Percentiles rank a stretch among this genome's conserved stretches.
phyloP scores from a whole-genome alignment of 2,797 vertebrate genomes.

The Takifugu ocellatus region DNA sequence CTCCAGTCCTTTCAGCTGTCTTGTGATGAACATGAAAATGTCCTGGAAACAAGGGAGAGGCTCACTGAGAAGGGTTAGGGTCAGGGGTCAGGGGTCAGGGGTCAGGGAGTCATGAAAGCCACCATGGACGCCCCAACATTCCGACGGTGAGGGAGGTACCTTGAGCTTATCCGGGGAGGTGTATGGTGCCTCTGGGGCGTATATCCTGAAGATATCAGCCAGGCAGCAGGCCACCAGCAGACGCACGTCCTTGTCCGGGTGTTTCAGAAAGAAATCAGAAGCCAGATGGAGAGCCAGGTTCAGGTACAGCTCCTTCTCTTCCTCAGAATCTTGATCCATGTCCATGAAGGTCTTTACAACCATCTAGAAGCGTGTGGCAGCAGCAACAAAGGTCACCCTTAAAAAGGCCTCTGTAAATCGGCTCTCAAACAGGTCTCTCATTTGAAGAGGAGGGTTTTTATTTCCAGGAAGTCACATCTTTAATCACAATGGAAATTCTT shows the following conservation, averaged over 20 bases:
- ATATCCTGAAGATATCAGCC: constrained; percentile 98
- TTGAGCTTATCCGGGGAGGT: constrained; percentile 97
- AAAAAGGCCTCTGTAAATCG: too few species aligned
- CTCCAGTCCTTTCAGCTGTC: constrained; percentile 95
- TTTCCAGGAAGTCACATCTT: too few species aligned
- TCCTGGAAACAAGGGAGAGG: constrained; percentile 74
- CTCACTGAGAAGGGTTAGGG: background rate
- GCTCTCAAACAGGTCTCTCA: too few species aligned
- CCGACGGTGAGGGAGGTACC: constrained; percentile 57
- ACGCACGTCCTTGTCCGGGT: constrained; percentile 97
- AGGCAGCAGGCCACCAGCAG: constrained; percentile 96
- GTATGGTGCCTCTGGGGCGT: constrained; percentile 95
- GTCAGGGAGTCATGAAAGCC: too few species aligned
- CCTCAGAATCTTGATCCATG: constrained; percentile 99
- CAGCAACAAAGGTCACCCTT: background rate
- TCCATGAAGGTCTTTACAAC: constrained; percentile 99
- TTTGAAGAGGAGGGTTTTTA: too few species aligned
- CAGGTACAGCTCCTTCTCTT: constrained; percentile 96
- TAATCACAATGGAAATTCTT: too few species aligned
- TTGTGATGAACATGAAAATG: constrained; percentile 99
- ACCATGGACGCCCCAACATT: too few species aligned
- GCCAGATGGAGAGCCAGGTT: constrained; percentile 95
- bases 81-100: too few species aligned
- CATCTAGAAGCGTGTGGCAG: constrained; percentile 77
- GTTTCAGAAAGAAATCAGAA: constrained; percentile 98